Evolutionary conservation across 2,888 invertebrate species (phyloP).

Genomic region (Cerastis leucographa): DNA sequence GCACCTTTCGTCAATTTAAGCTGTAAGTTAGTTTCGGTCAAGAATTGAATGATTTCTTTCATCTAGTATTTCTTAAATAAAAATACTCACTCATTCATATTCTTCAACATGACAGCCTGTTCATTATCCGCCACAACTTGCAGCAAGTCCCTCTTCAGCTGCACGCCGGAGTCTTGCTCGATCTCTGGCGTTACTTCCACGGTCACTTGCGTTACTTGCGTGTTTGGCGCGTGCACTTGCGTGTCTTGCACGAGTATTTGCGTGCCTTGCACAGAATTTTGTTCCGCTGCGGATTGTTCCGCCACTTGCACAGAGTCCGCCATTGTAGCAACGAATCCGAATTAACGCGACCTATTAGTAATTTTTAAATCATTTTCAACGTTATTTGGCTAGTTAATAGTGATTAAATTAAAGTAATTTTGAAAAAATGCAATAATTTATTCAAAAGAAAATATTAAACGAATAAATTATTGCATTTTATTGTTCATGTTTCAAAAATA

Average conservation of each 20-base stretch:
- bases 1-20: neutral
- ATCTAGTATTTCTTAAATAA: neutral
- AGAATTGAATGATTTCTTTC: neutral
- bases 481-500: neutral
- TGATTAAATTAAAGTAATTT: neutral
- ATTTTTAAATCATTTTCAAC: conserved; percentile 35
- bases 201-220: conserved; percentile 29
- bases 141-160: conserved; percentile 50
- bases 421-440: neutral
- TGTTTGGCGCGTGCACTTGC: conserved; percentile 49
- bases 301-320: conserved; percentile 81
- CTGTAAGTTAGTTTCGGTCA: neutral
- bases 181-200: conserved; percentile 37
- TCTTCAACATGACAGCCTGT: conserved; percentile 10
- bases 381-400: conserved; percentile 53
- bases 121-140: conserved; percentile 54
- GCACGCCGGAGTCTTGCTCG: conserved; percentile 54
- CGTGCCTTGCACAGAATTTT: conserved; percentile 25
- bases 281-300: conserved; percentile 61
- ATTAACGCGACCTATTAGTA: conserved; percentile 68
- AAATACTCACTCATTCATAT: conserved; percentile 53
- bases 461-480: neutral
- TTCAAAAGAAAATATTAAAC: neutral
- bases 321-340: conserved; percentile 74
- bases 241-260: conserved; percentile 62